Conservation (phyloP, 2,797 vertebrate species). For the Allobates femoralis region DNA sequence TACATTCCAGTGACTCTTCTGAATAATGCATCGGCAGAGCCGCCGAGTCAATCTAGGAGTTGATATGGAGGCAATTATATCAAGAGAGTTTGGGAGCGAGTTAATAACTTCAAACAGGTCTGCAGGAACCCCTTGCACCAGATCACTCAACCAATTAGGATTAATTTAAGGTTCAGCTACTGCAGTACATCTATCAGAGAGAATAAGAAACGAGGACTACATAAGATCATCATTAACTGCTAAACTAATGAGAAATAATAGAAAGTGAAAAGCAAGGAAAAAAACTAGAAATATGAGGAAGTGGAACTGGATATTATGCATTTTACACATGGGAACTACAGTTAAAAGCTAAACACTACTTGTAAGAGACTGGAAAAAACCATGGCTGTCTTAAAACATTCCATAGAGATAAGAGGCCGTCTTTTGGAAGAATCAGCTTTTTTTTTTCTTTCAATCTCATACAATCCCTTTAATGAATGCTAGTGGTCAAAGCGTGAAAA, state of each 20-base stretch:
- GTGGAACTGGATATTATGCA: not conserved
- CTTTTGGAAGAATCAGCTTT: too few relatives aligned
- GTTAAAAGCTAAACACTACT: not conserved
- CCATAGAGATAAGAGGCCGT: not conserved
- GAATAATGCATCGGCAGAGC: not conserved
- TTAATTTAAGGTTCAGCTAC: slow-evolving; percentile 46
- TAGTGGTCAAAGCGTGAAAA: not conserved
- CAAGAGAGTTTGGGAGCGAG: not conserved
- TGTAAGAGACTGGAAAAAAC: not conserved
- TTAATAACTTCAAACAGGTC: slow-evolving; percentile 44
- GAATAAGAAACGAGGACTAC: slow-evolving; percentile 46
- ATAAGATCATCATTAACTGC: slow-evolving; percentile 53
- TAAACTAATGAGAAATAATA: slow-evolving; percentile 54
- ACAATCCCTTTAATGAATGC: not conserved
- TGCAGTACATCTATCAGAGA: slow-evolving; percentile 25
- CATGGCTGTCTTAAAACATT: not conserved
- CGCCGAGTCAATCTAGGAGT: not conserved
- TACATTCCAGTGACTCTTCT: not conserved
- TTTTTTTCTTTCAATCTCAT: too few relatives aligned
- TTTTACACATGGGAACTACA: not conserved
- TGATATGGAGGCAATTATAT: slow-evolving; percentile 27
- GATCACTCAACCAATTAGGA: not conserved
- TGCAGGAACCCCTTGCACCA: slow-evolving; percentile 13
- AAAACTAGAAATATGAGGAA: not conserved
- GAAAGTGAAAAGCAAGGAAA: slow-evolving; percentile 1